Evolutionary conservation across 2,888 invertebrate genomes (phyloP).

Genomic region (Agonum fuliginosum): DNA sequence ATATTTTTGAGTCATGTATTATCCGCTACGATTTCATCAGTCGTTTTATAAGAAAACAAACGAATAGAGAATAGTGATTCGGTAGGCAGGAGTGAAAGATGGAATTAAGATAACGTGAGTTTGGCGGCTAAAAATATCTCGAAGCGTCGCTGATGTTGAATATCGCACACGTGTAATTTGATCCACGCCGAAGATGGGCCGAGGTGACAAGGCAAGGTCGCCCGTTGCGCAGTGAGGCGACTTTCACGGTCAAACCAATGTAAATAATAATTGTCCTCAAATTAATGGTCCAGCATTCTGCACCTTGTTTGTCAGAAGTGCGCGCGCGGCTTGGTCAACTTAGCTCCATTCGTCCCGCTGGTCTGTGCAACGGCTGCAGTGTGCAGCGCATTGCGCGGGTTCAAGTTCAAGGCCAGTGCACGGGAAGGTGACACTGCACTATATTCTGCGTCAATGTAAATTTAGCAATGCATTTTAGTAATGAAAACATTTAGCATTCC

Average conservation of each 20-base stretch:
- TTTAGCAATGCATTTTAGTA: slow-evolving; percentile 31
- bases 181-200: slow-evolving; percentile 56
- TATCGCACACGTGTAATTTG: slow-evolving; percentile 13
- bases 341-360: neutral
- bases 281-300: neutral
- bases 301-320: slow-evolving; percentile 22
- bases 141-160: neutral
- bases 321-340: slow-evolving; percentile 3
- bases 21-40: neutral
- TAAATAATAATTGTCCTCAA: slow-evolving; percentile 40
- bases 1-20: neutral
- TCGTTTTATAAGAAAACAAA: slow-evolving; percentile 1
- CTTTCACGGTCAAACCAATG: slow-evolving; percentile 68
- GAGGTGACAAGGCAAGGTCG: slow-evolving; percentile 46
- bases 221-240: slow-evolving; percentile 65
- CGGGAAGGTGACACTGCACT: slow-evolving; percentile 74
- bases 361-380: slow-evolving; percentile 13
- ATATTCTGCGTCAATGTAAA: slow-evolving; percentile 61
- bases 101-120: slow-evolving; percentile 20
- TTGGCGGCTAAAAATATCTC: slow-evolving; percentile 11
- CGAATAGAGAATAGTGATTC: slow-evolving; percentile 3
- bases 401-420: slow-evolving; percentile 57
- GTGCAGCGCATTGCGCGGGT: slow-evolving; percentile 49
- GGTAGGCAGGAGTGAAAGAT: neutral
- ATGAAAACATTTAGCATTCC: too few relatives aligned